A percentile compares a stretch with the other conserved stretches of the same genome.
Evolutionary conservation across 2,888 invertebrate species (phyloP).

Genomic region (Hypomecis atomaria): DNA sequence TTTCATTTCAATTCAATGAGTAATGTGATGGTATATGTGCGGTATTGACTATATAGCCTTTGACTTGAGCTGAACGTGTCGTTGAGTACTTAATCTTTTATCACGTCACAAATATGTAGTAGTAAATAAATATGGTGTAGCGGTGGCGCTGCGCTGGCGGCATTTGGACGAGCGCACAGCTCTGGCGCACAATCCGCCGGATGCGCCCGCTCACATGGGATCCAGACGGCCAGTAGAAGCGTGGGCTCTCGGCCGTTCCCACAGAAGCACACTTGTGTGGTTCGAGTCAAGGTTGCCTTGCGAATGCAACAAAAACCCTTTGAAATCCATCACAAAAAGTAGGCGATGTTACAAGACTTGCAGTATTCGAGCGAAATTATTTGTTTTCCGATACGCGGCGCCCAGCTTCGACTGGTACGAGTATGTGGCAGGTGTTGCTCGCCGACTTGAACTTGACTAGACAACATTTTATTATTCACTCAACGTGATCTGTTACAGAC

Average conservation of each 20-base stretch:
- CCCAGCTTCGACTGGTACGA: conserved; percentile 57
- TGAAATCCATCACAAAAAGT: conserved; percentile 67
- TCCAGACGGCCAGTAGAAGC: conserved; percentile 76
- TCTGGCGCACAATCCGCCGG: conserved; percentile 68
- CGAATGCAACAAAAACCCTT: conserved; percentile 75
- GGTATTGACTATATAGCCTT: conserved; percentile 13
- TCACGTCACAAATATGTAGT: conserved; percentile 51
- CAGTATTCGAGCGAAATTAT: conserved; percentile 66
- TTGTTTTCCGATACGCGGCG: conserved; percentile 61
- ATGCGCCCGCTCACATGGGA: conserved; percentile 79
- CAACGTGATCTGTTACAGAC: conserved; percentile 50
- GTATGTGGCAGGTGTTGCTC: conserved; percentile 70
- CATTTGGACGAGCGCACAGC: conserved; percentile 52
- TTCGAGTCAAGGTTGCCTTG: conserved; percentile 76
- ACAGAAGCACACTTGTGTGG: conserved; percentile 73
- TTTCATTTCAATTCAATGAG: conserved; percentile 6
- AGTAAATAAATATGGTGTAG: conserved; percentile 62
- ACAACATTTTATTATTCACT: conserved; percentile 67
- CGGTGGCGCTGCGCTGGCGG: conserved; percentile 38
- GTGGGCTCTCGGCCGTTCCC: conserved; percentile 74
- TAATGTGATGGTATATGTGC: conserved; percentile 8
- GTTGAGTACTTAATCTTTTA: conserved; percentile 53
- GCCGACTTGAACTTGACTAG: conserved; percentile 69
- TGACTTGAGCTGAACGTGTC: conserved; percentile 7
- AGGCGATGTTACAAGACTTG: conserved; percentile 63